phyloP scores from a whole-genome alignment of 2,113 vertebrate species.

The Connochaetes taurinus region DNA sequence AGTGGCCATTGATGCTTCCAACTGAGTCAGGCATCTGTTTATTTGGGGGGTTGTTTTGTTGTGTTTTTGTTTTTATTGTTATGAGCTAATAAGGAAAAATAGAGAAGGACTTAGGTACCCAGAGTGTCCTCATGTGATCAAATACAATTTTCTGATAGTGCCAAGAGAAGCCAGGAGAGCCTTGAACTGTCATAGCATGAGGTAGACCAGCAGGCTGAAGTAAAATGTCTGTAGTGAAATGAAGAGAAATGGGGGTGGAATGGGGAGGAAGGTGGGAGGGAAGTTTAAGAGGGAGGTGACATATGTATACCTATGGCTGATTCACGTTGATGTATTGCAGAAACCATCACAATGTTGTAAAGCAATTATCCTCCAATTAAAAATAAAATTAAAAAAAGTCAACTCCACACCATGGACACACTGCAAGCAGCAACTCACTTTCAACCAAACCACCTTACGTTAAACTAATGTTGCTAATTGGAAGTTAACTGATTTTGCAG shows the following conservation, averaged over 20 bases:
- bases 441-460: neutral
- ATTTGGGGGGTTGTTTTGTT: neutral
- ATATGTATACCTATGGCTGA: neutral
- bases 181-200: neutral
- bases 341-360: neutral
- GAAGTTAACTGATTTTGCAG: conserved; percentile 50
- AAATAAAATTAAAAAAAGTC: neutral
- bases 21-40: neutral
- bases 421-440: neutral
- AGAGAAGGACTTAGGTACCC: neutral
- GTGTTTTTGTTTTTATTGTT: neutral
- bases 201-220: neutral
- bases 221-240: neutral
- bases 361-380: neutral
- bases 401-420: neutral
- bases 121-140: neutral
- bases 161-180: neutral
- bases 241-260: neutral
- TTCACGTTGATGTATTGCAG: neutral
- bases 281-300: neutral
- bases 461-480: conserved; percentile 37
- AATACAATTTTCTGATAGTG: neutral
- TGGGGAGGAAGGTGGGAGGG: neutral
- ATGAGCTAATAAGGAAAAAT: neutral
- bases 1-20: neutral